Conservation (phyloP, 2,113 vertebrate species). For the Himantopus leucocephalus region DNA sequence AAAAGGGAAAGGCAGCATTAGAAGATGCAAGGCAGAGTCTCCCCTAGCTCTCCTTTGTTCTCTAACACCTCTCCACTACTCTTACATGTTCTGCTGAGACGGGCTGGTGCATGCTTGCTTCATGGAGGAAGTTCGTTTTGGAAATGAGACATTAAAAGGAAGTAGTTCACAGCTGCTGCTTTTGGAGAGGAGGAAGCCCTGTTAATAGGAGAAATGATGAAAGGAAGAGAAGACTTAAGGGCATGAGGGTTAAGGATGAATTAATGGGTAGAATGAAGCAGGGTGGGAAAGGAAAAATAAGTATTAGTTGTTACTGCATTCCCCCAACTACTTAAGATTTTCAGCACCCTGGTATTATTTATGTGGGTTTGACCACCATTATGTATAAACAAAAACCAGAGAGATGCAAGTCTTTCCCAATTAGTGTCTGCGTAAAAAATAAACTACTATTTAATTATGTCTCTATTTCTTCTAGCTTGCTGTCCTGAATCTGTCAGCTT, state of each 20-base stretch:
- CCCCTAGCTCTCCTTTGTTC: not conserved
- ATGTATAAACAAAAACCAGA: fast-evolving
- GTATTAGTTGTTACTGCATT: not conserved
- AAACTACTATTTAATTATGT: not conserved
- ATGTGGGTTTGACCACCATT: not conserved
- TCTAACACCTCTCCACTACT: not conserved
- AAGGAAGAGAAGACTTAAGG: not conserved
- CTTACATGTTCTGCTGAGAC: not conserved
- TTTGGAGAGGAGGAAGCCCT: not conserved
- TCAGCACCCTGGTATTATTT: not conserved
- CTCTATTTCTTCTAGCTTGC: not conserved
- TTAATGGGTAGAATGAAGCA: not conserved
- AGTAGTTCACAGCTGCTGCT: not conserved
- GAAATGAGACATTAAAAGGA: not conserved
- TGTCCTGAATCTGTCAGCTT: not conserved
- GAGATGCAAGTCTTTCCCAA: not conserved
- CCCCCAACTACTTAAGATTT: not conserved
- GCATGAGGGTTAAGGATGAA: not conserved
- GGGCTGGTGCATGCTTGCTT: not conserved
- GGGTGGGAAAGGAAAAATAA: not conserved
- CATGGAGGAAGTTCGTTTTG: not conserved
- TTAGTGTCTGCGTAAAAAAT: slow-evolving; percentile 2
- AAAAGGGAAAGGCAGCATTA: not conserved
- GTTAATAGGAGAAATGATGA: slow-evolving; percentile 5
- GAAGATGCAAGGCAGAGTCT: not conserved